These are phyloP conservation scores for Australoheros scitulus DNA, from an alignment of 2,113 vertebrate genomes.

Conservation along the genomic window DNA sequence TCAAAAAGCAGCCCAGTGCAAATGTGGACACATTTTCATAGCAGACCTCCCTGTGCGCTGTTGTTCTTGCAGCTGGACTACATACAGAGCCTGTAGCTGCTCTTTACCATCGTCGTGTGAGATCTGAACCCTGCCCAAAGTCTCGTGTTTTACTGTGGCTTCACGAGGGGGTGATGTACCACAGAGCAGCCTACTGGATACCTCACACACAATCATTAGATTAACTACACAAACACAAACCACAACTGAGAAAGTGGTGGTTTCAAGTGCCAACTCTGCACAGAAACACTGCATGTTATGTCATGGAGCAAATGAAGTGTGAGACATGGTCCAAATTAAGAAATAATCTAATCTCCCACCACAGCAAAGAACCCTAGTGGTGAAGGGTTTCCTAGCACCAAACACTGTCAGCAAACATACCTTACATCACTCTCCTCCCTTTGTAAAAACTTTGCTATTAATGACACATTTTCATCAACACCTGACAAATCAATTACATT, in stretches of 20 bases:
- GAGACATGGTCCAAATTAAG: slow-evolving; percentile 41
- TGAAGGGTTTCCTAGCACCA: slow-evolving; percentile 21
- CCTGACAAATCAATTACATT: neutral
- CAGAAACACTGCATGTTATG: slow-evolving; percentile 14
- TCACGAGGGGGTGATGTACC: slow-evolving; percentile 49
- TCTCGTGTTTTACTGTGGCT: slow-evolving; percentile 61
- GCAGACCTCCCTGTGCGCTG: slow-evolving; percentile 49
- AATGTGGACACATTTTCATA: slow-evolving; percentile 20
- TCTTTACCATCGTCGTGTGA: slow-evolving; percentile 63
- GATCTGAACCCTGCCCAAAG: slow-evolving; percentile 65
- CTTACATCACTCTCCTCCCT: neutral
- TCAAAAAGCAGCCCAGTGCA: neutral
- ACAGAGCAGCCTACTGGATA: slow-evolving; percentile 39
- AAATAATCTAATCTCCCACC: slow-evolving; percentile 28
- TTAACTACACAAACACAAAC: slow-evolving; percentile 64
- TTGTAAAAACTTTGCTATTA: neutral
- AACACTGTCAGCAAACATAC: slow-evolving; percentile 3
- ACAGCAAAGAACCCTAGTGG: slow-evolving; percentile 38
- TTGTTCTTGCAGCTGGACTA: slow-evolving; percentile 31
- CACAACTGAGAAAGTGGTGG: slow-evolving; percentile 47
- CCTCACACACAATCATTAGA: slow-evolving; percentile 59
- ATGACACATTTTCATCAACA: neutral
- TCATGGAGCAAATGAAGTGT: slow-evolving; percentile 48
- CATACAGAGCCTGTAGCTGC: slow-evolving; percentile 5
- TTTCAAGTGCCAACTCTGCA: slow-evolving; percentile 14